These are phyloP conservation scores for Pachycephus smyrnensis DNA, from an alignment of 2,888 invertebrate genomes.

Conservation along the genomic window DNA sequence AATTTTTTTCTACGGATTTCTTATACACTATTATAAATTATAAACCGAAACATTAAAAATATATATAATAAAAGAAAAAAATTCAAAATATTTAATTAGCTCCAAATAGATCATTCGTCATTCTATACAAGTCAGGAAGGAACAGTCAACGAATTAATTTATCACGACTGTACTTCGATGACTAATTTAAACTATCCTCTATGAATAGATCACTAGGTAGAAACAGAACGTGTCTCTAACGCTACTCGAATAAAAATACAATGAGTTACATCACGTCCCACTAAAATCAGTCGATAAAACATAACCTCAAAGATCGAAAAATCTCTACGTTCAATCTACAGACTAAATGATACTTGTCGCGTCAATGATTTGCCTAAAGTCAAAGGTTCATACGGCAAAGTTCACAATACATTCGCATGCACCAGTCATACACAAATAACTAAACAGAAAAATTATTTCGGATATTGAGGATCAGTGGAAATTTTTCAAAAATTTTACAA, in stretches of 20 bases:
- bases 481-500: background rate
- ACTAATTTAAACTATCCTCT: slow-evolving; percentile 21
- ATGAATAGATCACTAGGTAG: slow-evolving; percentile 31
- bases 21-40: background rate
- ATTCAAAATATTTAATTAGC: background rate
- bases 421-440: background rate
- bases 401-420: background rate
- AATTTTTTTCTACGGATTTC: background rate
- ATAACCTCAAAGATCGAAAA: background rate
- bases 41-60: background rate
- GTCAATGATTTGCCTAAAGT: background rate
- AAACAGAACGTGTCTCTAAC: background rate
- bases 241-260: background rate
- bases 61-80: background rate
- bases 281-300: background rate
- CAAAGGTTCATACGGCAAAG: background rate
- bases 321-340: background rate
- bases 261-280: background rate
- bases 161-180: background rate
- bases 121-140: background rate
- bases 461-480: background rate
- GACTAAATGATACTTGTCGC: background rate
- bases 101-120: background rate
- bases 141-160: background rate
- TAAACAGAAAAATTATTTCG: background rate